phyloP scores from a whole-genome alignment of 2,797 vertebrate genomes.

The Aulostomus chinensis region DNA sequence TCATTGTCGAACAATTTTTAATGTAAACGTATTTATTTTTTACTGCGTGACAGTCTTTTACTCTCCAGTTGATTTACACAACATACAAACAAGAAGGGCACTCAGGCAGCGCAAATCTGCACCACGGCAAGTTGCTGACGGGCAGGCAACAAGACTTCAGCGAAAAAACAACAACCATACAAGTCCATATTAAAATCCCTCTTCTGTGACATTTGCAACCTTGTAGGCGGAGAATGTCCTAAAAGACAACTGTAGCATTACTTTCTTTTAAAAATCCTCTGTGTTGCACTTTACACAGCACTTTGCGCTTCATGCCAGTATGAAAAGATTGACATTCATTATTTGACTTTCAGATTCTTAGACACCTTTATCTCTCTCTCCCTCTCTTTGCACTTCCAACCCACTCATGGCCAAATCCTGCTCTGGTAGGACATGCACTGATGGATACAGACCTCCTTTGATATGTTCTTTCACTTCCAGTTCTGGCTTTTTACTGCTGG shows the following conservation, averaged over 20 bases:
- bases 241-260: not conserved
- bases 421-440: not conserved
- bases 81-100: too few relatives aligned
- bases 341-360: slow-evolving; percentile 6
- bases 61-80: too few relatives aligned
- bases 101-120: too few relatives aligned
- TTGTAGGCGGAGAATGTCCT: too few relatives aligned
- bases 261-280: not conserved
- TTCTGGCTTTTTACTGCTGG: slow-evolving; percentile 3
- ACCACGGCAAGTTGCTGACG: too few relatives aligned
- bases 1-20: not conserved
- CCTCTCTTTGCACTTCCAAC: not conserved
- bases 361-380: not conserved
- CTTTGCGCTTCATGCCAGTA: not conserved
- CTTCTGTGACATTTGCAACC: too few relatives aligned
- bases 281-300: not conserved
- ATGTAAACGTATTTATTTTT: not conserved
- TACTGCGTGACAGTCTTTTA: too few relatives aligned
- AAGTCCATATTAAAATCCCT: too few relatives aligned
- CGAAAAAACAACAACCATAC: too few relatives aligned
- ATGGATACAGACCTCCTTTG: slow-evolving; percentile 4
- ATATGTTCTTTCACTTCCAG: too few relatives aligned
- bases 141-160: too few relatives aligned
- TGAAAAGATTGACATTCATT: not conserved
- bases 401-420: slow-evolving; percentile 3